Percentiles rank a stretch among this genome's conserved stretches.
phyloP scores from a whole-genome alignment of 2,113 vertebrate genomes.

The Leuciscus idus region DNA sequence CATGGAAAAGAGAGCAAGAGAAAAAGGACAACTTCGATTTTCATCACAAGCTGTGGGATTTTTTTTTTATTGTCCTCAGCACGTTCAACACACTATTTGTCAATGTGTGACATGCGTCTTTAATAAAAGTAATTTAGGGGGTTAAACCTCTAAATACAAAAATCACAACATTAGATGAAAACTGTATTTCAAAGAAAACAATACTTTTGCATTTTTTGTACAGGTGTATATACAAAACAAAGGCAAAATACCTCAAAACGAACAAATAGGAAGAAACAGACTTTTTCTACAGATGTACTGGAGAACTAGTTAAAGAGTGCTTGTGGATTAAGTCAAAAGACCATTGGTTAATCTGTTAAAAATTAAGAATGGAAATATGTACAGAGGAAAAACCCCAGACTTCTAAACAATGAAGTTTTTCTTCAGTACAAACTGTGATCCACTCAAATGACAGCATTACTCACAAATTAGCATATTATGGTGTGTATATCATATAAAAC shows the following conservation, averaged over 20 bases:
- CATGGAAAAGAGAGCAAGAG: not conserved
- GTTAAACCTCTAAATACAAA: slow-evolving; percentile 89
- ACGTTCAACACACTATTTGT: slow-evolving; percentile 90
- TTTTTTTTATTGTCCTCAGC: slow-evolving; percentile 87
- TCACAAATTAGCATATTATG: slow-evolving; percentile 46
- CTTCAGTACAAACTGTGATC: slow-evolving; percentile 36
- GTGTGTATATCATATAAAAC: slow-evolving; percentile 45
- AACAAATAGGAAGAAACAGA: slow-evolving; percentile 72
- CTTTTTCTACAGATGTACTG: slow-evolving; percentile 73
- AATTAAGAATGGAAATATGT: slow-evolving; percentile 81
- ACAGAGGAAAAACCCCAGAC: slow-evolving; percentile 32
- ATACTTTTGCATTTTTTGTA: slow-evolving; percentile 86
- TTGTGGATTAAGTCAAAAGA: slow-evolving; percentile 71
- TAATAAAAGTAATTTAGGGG: slow-evolving; percentile 90
- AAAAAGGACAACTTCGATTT: not conserved
- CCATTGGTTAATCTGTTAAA: slow-evolving; percentile 67
- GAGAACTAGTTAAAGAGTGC: slow-evolving; percentile 76
- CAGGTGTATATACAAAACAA: slow-evolving; percentile 90
- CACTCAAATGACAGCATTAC: slow-evolving; percentile 41
- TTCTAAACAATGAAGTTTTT: slow-evolving; percentile 19
- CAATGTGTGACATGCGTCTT: slow-evolving; percentile 88
- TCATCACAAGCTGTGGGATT: slow-evolving; percentile 81
- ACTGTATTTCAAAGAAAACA: slow-evolving; percentile 93
- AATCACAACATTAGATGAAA: slow-evolving; percentile 94
- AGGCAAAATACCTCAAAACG: slow-evolving; percentile 82